Conservation (phyloP, 1,140 invertebrate genomes). For the Catajapyx aquilonaris region DNA sequence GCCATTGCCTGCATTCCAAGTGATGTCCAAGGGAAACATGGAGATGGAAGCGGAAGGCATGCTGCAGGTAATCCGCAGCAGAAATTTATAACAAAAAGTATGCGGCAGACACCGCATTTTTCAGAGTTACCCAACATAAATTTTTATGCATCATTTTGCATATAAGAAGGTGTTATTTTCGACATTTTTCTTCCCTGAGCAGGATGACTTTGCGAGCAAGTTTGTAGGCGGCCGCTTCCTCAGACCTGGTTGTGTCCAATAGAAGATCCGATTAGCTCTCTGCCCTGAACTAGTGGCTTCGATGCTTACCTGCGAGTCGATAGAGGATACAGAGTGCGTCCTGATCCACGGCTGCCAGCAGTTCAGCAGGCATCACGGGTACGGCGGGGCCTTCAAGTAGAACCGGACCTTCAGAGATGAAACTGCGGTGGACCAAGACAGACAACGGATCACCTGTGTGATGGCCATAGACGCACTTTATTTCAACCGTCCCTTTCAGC, state of each 20-base stretch:
- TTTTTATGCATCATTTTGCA: too few species aligned
- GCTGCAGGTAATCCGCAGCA: constrained; percentile 57
- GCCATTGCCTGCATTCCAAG: constrained; percentile 42
- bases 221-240: constrained; percentile 82
- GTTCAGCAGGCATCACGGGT: too few species aligned
- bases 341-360: constrained; percentile 58
- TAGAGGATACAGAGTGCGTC: constrained; percentile 63
- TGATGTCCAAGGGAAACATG: constrained; percentile 55
- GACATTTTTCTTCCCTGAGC: too few species aligned
- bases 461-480: constrained; percentile 77
- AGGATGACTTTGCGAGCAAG: constrained; percentile 94
- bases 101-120: too few species aligned
- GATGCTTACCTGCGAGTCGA: constrained; percentile 65
- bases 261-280: constrained; percentile 93
- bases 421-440: constrained; percentile 48
- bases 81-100: constrained; percentile 14
- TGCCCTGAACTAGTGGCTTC: constrained; percentile 83
- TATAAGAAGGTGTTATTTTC: too few species aligned
- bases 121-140: too few species aligned
- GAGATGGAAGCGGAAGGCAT: constrained; percentile 62
- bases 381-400: too few species aligned
- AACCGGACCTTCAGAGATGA: constrained; percentile 44
- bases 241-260: constrained; percentile 75
- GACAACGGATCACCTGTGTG: too few species aligned
- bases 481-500: constrained; percentile 28